These are phyloP conservation scores for roundworm (Caenorhabditis elegans) DNA, from an alignment of 1,140 invertebrate genomes.

Conservation along the genomic window WBcel235 BX284603.4:4444501-4445000, in stretches of 20 bases:
- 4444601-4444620: too few relatives aligned
- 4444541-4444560: too few relatives aligned
- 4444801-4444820: background rate
- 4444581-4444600: too few relatives aligned
- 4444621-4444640: too few relatives aligned
- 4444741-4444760: background rate
- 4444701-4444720: background rate
- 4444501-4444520: too few relatives aligned
- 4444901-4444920: background rate
- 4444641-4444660: background rate
- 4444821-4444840: background rate
- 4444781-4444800: conserved; percentile 29
- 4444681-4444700: background rate
- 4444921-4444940: conserved; percentile 6
- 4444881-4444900: background rate
- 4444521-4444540: too few relatives aligned
- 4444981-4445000: background rate
- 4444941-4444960: background rate
- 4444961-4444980: background rate
- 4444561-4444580: too few relatives aligned
- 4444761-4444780: conserved; percentile 2
- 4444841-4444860: background rate
- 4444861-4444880: conserved; percentile 30
- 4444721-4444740: conserved; percentile 7
- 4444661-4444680: background rate